Conservation (phyloP, 2,113 vertebrate genomes). For the Todiramphus saurophagus region DNA sequence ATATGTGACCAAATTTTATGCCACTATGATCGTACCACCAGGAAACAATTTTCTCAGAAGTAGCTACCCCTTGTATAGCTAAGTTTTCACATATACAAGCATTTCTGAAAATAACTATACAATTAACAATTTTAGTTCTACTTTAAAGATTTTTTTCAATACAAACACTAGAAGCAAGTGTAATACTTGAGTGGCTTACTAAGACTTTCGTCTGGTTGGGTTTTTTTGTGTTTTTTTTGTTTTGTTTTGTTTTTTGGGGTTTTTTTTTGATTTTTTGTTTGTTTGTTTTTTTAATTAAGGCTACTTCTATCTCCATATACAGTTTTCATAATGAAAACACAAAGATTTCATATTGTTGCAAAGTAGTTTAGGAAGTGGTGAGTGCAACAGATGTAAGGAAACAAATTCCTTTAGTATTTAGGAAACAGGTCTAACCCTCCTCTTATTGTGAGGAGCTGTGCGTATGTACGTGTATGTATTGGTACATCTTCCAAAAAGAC, state of each 20-base stretch:
- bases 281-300: neutral
- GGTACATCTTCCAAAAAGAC: neutral
- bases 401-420: neutral
- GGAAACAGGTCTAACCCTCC: neutral
- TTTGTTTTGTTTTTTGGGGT: no score
- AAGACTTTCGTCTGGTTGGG: neutral
- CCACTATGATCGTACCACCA: neutral
- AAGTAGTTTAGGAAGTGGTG: neutral
- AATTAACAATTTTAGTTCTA: neutral
- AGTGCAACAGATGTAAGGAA: neutral
- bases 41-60: neutral
- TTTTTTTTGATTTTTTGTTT: no score
- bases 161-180: neutral
- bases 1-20: neutral
- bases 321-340: neutral
- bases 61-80: neutral
- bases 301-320: neutral
- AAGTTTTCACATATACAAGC: neutral
- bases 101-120: neutral
- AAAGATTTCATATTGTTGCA: neutral
- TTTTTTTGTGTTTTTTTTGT: neutral
- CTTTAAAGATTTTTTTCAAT: neutral
- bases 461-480: neutral
- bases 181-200: neutral
- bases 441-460: neutral